Evolutionary conservation across 2,888 invertebrate genomes (phyloP).

Genomic region (Cephonodes hylas): DNA sequence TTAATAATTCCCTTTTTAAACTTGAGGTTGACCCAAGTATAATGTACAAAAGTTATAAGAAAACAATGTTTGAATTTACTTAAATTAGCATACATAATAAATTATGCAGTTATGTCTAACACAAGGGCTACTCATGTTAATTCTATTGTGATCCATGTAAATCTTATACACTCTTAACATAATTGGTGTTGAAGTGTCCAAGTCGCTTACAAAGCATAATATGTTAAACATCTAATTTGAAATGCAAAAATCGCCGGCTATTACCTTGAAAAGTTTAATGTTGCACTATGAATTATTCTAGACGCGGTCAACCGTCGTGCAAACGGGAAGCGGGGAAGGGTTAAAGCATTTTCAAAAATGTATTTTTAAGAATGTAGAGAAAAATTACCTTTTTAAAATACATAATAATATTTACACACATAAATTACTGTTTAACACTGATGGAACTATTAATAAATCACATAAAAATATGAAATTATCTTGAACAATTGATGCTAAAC

Average conservation of each 20-base stretch:
- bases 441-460: too few species aligned
- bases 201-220: slow-evolving; percentile 33
- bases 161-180: slow-evolving; percentile 5
- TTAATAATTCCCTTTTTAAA: too few species aligned
- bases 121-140: not conserved
- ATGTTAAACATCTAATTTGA: slow-evolving; percentile 57
- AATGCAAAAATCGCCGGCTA: slow-evolving; percentile 55
- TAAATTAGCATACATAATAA: not conserved
- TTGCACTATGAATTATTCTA: slow-evolving; percentile 42
- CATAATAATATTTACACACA: too few species aligned
- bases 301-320: not conserved
- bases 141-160: not conserved
- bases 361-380: too few species aligned
- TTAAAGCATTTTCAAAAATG: not conserved
- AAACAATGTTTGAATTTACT: too few species aligned
- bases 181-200: not conserved
- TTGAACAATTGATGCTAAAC: too few species aligned
- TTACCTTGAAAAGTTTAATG: slow-evolving; percentile 48
- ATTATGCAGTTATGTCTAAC: not conserved
- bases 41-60: not conserved
- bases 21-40: too few species aligned
- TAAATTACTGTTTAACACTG: too few species aligned
- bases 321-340: not conserved
- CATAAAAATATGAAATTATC: too few species aligned
- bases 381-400: too few species aligned